Conservation (phyloP, 2,113 vertebrate genomes). For the Seriola rivoliana region DNA sequence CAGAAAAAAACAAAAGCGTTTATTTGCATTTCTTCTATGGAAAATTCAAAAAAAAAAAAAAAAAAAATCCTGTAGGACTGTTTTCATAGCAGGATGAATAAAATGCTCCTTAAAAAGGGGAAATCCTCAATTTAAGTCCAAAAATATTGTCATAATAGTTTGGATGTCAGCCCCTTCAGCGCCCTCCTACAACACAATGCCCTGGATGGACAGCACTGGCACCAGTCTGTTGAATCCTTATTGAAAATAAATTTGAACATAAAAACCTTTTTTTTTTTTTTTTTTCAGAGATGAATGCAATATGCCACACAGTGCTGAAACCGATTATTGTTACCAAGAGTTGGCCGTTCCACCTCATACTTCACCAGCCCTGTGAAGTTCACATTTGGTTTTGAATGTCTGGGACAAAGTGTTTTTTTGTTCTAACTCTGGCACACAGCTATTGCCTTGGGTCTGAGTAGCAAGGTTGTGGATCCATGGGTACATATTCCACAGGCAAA, state of each 20-base stretch:
- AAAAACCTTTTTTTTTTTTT: conserved; percentile 2
- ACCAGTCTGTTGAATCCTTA: conserved; percentile 20
- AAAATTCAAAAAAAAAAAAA: conserved; percentile 3
- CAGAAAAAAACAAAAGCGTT: conserved; percentile 7
- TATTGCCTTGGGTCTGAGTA: conserved; percentile 58
- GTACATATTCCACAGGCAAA: conserved; percentile 73
- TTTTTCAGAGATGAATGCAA: conserved; percentile 11
- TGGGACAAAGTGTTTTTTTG: conserved; percentile 42
- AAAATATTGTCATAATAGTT: neutral
- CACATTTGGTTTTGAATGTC: conserved; percentile 30
- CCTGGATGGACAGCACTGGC: conserved; percentile 3
- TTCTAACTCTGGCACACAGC: conserved; percentile 52
- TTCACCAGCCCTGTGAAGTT: conserved; percentile 25
- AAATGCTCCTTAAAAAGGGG: conserved; percentile 17
- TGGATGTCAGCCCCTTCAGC: conserved; percentile 5
- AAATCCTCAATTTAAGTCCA: conserved; percentile 15
- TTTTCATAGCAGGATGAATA: conserved; percentile 3
- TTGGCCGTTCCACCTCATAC: conserved; percentile 17
- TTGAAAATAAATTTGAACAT: conserved; percentile 10
- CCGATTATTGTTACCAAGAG: conserved; percentile 27
- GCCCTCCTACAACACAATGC: conserved; percentile 1
- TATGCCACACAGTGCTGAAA: conserved; percentile 20
- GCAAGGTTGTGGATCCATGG: conserved; percentile 69
- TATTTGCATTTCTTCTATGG: conserved; percentile 36
- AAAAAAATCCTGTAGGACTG: neutral